Conservation (phyloP, 2,888 invertebrate genomes). For the Eupelmus urozonus region DNA sequence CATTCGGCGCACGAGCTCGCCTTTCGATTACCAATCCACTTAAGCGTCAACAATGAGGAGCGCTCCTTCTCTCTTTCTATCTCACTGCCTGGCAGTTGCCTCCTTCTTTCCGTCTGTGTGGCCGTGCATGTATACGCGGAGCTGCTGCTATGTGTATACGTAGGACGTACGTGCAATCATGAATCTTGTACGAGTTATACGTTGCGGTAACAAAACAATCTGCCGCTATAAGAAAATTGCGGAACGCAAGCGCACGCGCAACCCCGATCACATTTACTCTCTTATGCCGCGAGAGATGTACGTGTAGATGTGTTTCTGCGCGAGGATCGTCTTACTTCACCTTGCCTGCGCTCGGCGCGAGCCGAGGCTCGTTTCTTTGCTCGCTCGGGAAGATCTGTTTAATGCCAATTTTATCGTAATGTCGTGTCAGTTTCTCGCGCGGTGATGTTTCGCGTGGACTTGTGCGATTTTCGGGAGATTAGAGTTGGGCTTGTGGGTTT, state of each 20-base stretch:
- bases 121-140: neutral
- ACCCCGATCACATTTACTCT: constrained; percentile 57
- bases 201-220: constrained; percentile 60
- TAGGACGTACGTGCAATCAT: constrained; percentile 57
- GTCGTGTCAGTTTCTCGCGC: neutral
- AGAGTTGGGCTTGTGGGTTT: no score
- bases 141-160: neutral
- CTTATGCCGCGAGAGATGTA: no score
- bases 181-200: constrained; percentile 59
- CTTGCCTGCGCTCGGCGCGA: constrained; percentile 5
- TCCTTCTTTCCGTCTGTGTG: neutral
- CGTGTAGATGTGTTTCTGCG: neutral
- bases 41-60: constrained; percentile 63
- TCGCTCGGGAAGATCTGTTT: constrained; percentile 24
- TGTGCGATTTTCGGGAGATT: no score
- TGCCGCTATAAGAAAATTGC: constrained; percentile 62
- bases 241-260: constrained; percentile 50
- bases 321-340: neutral
- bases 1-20: constrained; percentile 50
- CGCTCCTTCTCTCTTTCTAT: neutral
- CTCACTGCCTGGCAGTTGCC: neutral
- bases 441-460: no score
- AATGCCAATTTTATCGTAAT: constrained; percentile 25
- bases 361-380: no score
- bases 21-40: constrained; percentile 65